phyloP scores from a whole-genome alignment of 2,113 vertebrate genomes.

The Cheilinus undulatus region DNA sequence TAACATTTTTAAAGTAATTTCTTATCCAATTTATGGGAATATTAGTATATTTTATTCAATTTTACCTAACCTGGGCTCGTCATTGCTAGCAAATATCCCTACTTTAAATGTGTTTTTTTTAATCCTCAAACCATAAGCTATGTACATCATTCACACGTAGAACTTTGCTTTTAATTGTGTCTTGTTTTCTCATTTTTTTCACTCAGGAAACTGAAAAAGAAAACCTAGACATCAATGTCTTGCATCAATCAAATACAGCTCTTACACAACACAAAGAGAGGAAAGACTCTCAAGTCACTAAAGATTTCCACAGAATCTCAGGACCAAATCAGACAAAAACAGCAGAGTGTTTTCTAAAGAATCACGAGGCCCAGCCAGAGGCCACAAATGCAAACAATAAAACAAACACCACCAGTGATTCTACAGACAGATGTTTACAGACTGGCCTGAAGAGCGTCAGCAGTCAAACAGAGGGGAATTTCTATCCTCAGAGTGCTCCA shows the following conservation, averaged over 20 bases:
- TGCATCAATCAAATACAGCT: slow-evolving; percentile 13
- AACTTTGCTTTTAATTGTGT: neutral
- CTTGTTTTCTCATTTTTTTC: slow-evolving; percentile 42
- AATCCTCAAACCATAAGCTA: neutral
- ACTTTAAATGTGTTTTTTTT: too few species aligned
- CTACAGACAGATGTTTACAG: neutral
- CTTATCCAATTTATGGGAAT: too few species aligned
- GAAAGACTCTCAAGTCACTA: slow-evolving; percentile 36
- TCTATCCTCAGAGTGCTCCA: neutral
- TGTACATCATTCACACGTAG: neutral
- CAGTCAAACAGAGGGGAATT: slow-evolving; percentile 76
- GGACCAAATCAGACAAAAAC: slow-evolving; percentile 43
- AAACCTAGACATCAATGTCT: slow-evolving; percentile 33
- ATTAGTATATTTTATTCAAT: neutral
- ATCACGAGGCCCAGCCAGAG: slow-evolving; percentile 18
- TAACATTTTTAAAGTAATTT: too few species aligned
- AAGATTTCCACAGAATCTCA: slow-evolving; percentile 27
- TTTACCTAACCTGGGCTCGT: neutral
- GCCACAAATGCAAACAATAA: slow-evolving; percentile 7
- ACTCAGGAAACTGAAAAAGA: slow-evolving; percentile 68
- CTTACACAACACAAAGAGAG: slow-evolving; percentile 34
- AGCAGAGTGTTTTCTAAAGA: slow-evolving; percentile 13
- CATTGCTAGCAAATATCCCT: neutral
- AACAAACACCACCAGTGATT: neutral
- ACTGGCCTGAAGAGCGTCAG: slow-evolving; percentile 52